Evolutionary conservation across 2,113 vertebrate species (phyloP).

Genomic region (Orientallactaga bullata): DNA sequence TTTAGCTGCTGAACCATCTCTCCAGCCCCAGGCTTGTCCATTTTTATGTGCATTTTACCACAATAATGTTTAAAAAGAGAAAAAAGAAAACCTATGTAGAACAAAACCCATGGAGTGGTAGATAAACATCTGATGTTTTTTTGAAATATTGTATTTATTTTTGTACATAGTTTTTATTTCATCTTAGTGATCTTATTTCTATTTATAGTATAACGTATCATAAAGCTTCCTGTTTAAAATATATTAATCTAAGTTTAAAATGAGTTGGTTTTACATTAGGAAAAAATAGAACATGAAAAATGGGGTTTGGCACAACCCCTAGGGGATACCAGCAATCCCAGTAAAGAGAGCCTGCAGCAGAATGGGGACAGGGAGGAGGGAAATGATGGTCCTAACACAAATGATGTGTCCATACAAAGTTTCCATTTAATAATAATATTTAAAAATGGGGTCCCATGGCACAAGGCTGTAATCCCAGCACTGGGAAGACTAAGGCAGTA

Average conservation of each 20-base stretch:
- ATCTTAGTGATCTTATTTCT: constrained; percentile 14
- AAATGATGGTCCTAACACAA: too few species aligned
- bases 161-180: not conserved
- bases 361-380: too few species aligned
- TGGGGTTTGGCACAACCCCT: too few species aligned
- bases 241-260: constrained; percentile 26
- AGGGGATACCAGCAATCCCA: too few species aligned
- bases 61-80: not conserved
- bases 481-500: too few species aligned
- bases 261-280: not conserved
- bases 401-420: too few species aligned
- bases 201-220: constrained; percentile 31
- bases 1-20: too few species aligned
- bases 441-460: too few species aligned
- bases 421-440: too few species aligned
- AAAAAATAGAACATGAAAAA: not conserved
- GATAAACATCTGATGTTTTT: not conserved
- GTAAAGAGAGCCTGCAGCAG: too few species aligned
- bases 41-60: constrained; percentile 64
- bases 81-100: not conserved
- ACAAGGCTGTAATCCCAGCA: too few species aligned
- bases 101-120: not conserved
- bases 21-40: not conserved
- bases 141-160: constrained; percentile 29
- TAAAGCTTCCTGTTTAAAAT: constrained; percentile 43